Conservation (phyloP, 2,888 invertebrate genomes). For the Heliconius hortense region DNA sequence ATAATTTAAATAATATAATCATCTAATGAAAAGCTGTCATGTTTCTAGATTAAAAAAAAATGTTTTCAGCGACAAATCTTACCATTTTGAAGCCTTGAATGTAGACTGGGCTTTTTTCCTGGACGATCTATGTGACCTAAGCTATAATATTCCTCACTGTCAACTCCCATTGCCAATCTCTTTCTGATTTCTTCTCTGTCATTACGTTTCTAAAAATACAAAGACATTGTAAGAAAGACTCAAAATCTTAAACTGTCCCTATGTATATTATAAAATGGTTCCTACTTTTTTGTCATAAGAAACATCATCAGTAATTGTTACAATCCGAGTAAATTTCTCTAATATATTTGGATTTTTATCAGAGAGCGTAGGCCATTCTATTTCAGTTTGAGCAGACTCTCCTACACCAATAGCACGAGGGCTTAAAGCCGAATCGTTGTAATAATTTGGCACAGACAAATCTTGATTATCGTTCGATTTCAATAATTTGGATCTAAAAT, state of each 20-base stretch:
- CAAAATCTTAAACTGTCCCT: neutral
- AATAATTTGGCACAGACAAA: constrained; percentile 55
- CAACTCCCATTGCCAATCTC: constrained; percentile 92
- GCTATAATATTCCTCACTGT: constrained; percentile 87
- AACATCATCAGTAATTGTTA: constrained; percentile 58
- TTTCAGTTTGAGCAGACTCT: constrained; percentile 71
- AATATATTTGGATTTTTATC: constrained; percentile 74
- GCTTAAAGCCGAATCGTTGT: constrained; percentile 74
- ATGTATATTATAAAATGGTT: neutral
- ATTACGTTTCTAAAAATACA: constrained; percentile 88
- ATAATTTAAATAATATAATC: neutral
- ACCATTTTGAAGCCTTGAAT: constrained; percentile 93
- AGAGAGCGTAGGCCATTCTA: constrained; percentile 81
- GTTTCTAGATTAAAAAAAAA: neutral
- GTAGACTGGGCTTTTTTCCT: constrained; percentile 92
- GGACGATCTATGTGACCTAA: constrained; percentile 84
- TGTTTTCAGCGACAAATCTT: constrained; percentile 48
- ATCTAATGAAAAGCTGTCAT: neutral
- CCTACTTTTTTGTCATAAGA: constrained; percentile 59
- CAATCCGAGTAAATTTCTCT: constrained; percentile 76
- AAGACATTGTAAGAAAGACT: constrained; percentile 8
- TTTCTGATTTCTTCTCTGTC: constrained; percentile 95
- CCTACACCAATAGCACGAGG: constrained; percentile 79
- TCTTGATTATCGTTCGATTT: constrained; percentile 53
- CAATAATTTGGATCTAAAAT: constrained; percentile 64